Evolutionary conservation across 2,797 vertebrate genomes (phyloP).

Genomic region (Takifugu rubripes): DNA sequence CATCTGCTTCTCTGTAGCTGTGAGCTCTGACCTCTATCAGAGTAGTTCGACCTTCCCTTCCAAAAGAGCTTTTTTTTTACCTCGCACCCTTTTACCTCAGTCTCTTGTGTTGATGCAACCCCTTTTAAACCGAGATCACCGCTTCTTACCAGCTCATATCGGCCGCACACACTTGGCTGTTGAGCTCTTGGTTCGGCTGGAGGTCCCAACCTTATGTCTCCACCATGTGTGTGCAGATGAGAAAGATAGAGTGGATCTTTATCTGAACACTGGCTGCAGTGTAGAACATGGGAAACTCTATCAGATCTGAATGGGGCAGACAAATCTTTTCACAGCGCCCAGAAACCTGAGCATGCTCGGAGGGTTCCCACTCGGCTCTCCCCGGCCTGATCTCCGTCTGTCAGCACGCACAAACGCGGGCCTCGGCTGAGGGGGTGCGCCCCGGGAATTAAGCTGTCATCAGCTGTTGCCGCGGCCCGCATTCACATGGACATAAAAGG

Average conservation of each 20-base stretch:
- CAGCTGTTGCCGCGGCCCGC: constrained; percentile 66
- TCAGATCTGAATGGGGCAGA: constrained; percentile 83
- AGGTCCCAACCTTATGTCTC: constrained; percentile 66
- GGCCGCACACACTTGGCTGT: constrained; percentile 2
- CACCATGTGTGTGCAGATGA: constrained; percentile 41
- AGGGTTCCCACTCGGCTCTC: constrained; percentile 81
- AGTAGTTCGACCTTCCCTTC: constrained; percentile 40
- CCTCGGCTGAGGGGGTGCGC: constrained; percentile 73
- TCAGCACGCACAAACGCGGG: constrained; percentile 78
- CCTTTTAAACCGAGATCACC: constrained; percentile 61
- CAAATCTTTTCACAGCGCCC: constrained; percentile 84
- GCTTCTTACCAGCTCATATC: constrained; percentile 51
- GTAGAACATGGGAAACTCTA: constrained; percentile 86
- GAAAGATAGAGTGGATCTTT: constrained; percentile 74
- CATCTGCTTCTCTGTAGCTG: constrained; percentile 8
- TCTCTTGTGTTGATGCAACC: constrained; percentile 42
- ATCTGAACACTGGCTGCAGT: constrained; percentile 70
- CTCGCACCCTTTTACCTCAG: constrained; percentile 43
- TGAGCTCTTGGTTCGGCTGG: constrained; percentile 64
- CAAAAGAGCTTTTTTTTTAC: constrained; percentile 48
- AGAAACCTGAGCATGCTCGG: constrained; percentile 85
- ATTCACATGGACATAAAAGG: constrained; percentile 69
- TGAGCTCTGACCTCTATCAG: constrained; percentile 58
- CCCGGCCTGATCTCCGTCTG: constrained; percentile 85
- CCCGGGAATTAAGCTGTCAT: constrained; percentile 87